Conservation (phyloP, 2,888 invertebrate genomes). For the Parelbella ahira region DNA sequence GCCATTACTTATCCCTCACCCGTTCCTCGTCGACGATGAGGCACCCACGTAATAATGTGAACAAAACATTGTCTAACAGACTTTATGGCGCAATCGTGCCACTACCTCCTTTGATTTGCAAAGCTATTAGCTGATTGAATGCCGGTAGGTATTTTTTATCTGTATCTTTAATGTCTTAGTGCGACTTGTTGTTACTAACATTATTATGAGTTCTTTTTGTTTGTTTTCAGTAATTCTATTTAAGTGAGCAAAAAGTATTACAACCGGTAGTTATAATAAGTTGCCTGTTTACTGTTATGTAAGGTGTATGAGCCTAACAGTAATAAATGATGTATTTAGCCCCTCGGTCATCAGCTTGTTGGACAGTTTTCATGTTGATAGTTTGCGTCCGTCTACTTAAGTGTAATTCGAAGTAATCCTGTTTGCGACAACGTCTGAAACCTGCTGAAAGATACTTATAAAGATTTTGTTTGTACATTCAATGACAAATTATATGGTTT, state of each 20-base stretch:
- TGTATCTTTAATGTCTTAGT: conserved; percentile 14
- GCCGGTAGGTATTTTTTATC: conserved; percentile 11
- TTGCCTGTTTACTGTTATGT: too few species aligned
- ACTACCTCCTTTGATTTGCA: conserved; percentile 27
- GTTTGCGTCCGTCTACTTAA: too few species aligned
- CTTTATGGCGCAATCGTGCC: conserved; percentile 28
- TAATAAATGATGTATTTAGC: too few species aligned
- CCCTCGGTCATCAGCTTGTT: too few species aligned
- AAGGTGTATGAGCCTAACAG: too few species aligned
- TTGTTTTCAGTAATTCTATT: background rate
- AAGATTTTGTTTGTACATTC: too few species aligned
- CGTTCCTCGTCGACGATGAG: background rate
- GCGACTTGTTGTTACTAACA: conserved; percentile 3
- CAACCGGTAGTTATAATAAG: too few species aligned
- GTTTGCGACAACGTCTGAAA: too few species aligned
- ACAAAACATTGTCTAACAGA: conserved; percentile 30
- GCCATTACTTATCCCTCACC: background rate
- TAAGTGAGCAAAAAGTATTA: background rate
- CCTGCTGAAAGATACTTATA: too few species aligned
- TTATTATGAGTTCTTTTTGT: conserved; percentile 1
- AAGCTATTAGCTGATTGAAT: conserved; percentile 29
- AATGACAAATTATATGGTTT: too few species aligned
- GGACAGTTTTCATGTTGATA: too few species aligned
- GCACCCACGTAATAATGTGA: background rate
- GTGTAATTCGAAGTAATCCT: too few species aligned